Evolutionary conservation across 2,888 invertebrate genomes (phyloP).

Genomic region (Suillia variegata): DNA sequence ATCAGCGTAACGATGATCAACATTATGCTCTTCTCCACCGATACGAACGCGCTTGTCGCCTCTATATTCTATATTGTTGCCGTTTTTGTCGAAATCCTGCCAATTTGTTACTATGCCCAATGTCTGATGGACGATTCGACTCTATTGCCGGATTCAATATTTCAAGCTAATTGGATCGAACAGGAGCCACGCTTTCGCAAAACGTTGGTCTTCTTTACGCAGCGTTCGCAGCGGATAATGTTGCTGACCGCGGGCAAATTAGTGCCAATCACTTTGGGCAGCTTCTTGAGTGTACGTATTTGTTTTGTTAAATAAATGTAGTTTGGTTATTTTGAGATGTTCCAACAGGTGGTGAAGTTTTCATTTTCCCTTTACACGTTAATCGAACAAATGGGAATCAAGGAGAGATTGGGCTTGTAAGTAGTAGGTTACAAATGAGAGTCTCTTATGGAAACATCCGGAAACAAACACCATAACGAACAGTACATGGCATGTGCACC

Average conservation of each 20-base stretch:
- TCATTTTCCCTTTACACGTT: conserved; percentile 24
- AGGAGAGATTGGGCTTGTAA: neutral
- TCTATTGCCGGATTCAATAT: conserved; percentile 27
- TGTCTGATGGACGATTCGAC: conserved; percentile 28
- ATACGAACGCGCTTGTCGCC: conserved; percentile 24
- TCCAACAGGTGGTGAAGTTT: conserved; percentile 27
- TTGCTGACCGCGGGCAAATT: conserved; percentile 32
- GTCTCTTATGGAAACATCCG: too few species aligned
- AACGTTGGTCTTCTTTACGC: conserved; percentile 30
- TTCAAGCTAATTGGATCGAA: conserved; percentile 31
- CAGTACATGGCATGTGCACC: too few species aligned
- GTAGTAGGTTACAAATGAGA: too few species aligned
- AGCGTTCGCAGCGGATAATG: conserved; percentile 17
- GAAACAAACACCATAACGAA: too few species aligned
- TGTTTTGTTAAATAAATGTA: neutral
- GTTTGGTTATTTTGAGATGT: neutral
- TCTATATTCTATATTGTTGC: conserved; percentile 29
- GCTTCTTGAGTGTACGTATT: conserved; percentile 15
- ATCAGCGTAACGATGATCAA: conserved; percentile 31
- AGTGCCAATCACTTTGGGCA: conserved; percentile 12
- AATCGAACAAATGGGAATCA: neutral
- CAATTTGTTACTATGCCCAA: conserved; percentile 32
- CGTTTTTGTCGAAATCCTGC: conserved; percentile 27
- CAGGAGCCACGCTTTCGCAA: conserved; percentile 25
- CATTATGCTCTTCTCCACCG: conserved; percentile 26